Percentiles rank a stretch among this genome's conserved stretches.
Conservation (phyloP, 2,888 invertebrate genomes). For the Omphaloscelis lunosa region DNA sequence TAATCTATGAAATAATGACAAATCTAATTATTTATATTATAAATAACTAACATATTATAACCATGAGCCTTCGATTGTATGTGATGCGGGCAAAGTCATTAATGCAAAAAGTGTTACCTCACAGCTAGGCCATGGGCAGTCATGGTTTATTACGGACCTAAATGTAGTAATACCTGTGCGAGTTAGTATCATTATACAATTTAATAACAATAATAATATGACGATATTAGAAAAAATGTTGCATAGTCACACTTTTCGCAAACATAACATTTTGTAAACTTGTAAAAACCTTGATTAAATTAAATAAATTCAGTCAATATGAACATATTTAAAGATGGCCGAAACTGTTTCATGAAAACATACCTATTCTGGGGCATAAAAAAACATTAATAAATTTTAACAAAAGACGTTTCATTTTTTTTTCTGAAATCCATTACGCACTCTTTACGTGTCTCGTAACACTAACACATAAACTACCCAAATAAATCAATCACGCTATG, state of each 20-base stretch:
- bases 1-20: too few species aligned
- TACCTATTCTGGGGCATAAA: not conserved
- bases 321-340: not conserved
- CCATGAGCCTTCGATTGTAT: conserved; percentile 55
- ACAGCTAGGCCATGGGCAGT: conserved; percentile 56
- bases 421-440: conserved; percentile 41
- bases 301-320: not conserved
- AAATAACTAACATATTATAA: conserved; percentile 17
- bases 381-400: conserved; percentile 26
- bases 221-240: conserved; percentile 4
- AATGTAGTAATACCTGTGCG: conserved; percentile 24
- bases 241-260: not conserved
- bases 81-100: conserved; percentile 50
- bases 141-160: conserved; percentile 55
- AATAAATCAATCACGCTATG: conserved; percentile 61
- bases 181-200: conserved; percentile 36
- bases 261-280: not conserved
- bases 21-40: not conserved
- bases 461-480: conserved; percentile 34
- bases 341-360: conserved; percentile 6
- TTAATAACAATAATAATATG: conserved; percentile 37
- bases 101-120: conserved; percentile 48
- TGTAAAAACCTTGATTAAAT: not conserved
- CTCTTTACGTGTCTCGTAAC: conserved; percentile 33
- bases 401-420: conserved; percentile 2